Percentiles rank a stretch among this genome's conserved stretches.
These are phyloP conservation scores for Tachysurus vachellii DNA, from an alignment of 2,113 vertebrate species.

Conservation along the genomic window DNA sequence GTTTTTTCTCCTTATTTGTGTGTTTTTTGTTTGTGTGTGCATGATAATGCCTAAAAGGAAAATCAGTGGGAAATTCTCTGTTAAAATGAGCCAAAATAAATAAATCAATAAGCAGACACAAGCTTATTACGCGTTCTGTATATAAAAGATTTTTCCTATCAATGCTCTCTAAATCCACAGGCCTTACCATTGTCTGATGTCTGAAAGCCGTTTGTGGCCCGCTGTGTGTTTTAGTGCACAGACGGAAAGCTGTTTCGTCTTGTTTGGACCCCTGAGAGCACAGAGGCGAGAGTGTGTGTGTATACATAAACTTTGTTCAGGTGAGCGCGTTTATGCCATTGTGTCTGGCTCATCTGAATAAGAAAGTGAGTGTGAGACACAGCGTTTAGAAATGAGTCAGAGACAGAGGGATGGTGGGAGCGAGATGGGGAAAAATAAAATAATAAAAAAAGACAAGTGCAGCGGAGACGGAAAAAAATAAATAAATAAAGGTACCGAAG, in stretches of 20 bases:
- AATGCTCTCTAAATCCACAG: conserved; percentile 21
- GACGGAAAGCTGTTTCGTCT: conserved; percentile 39
- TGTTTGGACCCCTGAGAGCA: conserved; percentile 21
- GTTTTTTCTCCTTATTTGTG: neutral
- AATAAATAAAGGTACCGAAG: neutral
- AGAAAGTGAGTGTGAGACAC: conserved; percentile 39
- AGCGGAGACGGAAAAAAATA: neutral
- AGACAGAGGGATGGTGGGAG: conserved; percentile 24
- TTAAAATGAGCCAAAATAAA: conserved; percentile 20
- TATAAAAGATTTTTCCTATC: conserved; percentile 28
- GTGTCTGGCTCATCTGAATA: conserved; percentile 49
- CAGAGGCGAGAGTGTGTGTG: conserved; percentile 22
- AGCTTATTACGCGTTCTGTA: conserved; percentile 21
- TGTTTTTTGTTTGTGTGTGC: neutral
- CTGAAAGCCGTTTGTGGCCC: conserved; percentile 26
- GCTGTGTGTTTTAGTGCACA: conserved; percentile 20
- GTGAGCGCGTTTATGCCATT: conserved; percentile 23
- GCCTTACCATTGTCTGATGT: conserved; percentile 18
- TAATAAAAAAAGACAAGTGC: conserved; percentile 43
- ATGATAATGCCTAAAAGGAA: neutral
- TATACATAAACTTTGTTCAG: conserved; percentile 26
- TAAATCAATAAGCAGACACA: conserved; percentile 1
- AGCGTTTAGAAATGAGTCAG: conserved; percentile 22
- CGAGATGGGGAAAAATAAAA: neutral
- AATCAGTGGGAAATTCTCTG: neutral